Evolutionary conservation across 2,888 invertebrate genomes (phyloP).

Genomic region (Buathra laborator): DNA sequence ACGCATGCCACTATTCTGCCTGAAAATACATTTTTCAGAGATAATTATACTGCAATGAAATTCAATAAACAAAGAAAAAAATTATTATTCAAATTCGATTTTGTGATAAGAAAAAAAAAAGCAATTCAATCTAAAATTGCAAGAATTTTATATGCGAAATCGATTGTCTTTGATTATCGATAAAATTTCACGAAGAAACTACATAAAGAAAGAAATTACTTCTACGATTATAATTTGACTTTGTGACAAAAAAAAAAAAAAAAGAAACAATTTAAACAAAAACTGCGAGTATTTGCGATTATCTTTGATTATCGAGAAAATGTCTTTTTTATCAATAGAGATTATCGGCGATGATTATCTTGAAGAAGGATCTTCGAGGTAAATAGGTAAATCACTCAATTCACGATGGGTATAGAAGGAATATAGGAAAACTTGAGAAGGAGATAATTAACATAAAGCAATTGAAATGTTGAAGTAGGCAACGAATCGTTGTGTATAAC

Average conservation of each 20-base stretch:
- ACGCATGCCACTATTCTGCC: conserved; percentile 85
- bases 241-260: not conserved
- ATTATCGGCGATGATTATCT: not conserved
- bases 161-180: too few relatives aligned
- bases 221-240: not conserved
- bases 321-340: not conserved
- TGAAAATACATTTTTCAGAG: conserved; percentile 62
- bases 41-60: too few relatives aligned
- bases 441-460: not conserved
- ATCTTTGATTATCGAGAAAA: not conserved
- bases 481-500: not conserved
- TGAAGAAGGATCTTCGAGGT: not conserved
- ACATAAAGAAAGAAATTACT: not conserved
- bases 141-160: too few relatives aligned
- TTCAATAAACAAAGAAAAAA: not conserved
- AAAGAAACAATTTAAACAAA: not conserved
- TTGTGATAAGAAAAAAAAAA: not conserved
- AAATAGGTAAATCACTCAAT: not conserved
- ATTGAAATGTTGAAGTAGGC: not conserved
- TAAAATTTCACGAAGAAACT: too few relatives aligned
- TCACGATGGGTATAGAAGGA: not conserved
- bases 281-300: not conserved
- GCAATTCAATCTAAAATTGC: not conserved
- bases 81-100: not conserved
- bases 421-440: not conserved